Base-by-base conservation (phyloP, 2,113 vertebrate genomes). In the Alethe diademata region DNA sequence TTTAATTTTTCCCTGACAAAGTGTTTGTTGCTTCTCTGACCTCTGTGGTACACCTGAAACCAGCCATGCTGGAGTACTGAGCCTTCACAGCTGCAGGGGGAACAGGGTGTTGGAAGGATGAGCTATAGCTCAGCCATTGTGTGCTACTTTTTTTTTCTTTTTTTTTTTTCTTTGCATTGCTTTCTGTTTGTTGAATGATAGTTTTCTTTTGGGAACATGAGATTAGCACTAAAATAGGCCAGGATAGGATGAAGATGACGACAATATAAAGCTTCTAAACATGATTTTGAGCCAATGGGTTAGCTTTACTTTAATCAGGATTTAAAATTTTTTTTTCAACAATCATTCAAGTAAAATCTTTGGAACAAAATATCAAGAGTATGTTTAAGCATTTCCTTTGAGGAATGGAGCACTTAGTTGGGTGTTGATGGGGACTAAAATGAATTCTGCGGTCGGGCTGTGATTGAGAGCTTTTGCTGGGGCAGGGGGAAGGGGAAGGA, bases 191-290 rank as follows among this genome's bases (percentile, higher is more conserved):
- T 88, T 78, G 56, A 78, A 36, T 50, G 47, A 64, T 67, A 23
- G 35, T 45, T 94, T 95, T 84, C n/a, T 57, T 84, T 72, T 57
- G 90, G 79, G 61, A 78, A 56, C 19, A 31, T 28, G 92, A 56
- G 87, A 87, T 85, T 87, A 91, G 47, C 33, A 23, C 40, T 96
- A 65, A 82, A 96, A 87, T 48, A 96, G 90, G 65, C 80, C 84
- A 93, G 40, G 57, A 69, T 16, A 67, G 78, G 87, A 82, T 94
- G 93, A 91, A 70, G 56, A 36, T 89, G 90, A 81, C 0, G 8
- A 71, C 57, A 84, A 15, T 67, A 64, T 67, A 88, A 91, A 88
- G 78, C 81, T 91, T 56, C 61, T 81, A 48, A 87, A 78, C 28
- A 19, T 61, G 14, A n/a, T 75, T 91, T 85, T 85, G 61, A 87